These are phyloP conservation scores for Fulica atra DNA, from an alignment of 2,113 vertebrate species.

Conservation along the genomic window DNA sequence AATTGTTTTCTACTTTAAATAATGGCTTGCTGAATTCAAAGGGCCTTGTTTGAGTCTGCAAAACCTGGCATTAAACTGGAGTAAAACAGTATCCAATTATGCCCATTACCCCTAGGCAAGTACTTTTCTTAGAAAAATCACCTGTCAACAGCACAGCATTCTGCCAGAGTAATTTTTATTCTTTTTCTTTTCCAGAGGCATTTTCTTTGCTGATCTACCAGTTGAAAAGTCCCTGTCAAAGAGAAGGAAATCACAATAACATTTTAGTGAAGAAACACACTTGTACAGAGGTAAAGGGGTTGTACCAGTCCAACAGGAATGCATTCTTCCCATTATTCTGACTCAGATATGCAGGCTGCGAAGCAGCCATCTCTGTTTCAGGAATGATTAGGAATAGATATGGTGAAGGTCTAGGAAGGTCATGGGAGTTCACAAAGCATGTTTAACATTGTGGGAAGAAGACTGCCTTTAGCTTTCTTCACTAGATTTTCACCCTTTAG, in stretches of 20 bases:
- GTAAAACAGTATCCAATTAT: constrained; percentile 21
- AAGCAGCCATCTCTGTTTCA: neutral
- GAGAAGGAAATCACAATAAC: neutral
- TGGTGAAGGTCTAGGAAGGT: neutral
- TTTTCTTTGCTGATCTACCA: constrained; percentile 7
- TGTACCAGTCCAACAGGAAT: neutral
- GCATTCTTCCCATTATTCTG: neutral
- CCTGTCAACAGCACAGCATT: constrained; percentile 38
- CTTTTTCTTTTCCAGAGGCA: neutral
- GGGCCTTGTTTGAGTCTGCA: neutral
- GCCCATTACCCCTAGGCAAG: constrained; percentile 35
- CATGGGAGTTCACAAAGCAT: neutral
- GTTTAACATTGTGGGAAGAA: neutral
- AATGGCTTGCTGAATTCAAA: constrained; percentile 55
- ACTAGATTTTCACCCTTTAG: neutral
- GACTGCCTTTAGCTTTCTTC: neutral
- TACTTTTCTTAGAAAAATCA: constrained; percentile 55
- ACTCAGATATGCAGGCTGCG: neutral
- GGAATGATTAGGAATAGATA: neutral
- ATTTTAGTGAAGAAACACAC: neutral
- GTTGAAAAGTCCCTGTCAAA: constrained; percentile 30
- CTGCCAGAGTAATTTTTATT: constrained; percentile 35
- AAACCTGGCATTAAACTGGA: neutral
- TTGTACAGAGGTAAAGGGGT: neutral
- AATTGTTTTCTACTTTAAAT: constrained; percentile 66